These are phyloP conservation scores for Lycophotia porphyrea DNA, from an alignment of 2,888 invertebrate genomes.

Conservation along the genomic window DNA sequence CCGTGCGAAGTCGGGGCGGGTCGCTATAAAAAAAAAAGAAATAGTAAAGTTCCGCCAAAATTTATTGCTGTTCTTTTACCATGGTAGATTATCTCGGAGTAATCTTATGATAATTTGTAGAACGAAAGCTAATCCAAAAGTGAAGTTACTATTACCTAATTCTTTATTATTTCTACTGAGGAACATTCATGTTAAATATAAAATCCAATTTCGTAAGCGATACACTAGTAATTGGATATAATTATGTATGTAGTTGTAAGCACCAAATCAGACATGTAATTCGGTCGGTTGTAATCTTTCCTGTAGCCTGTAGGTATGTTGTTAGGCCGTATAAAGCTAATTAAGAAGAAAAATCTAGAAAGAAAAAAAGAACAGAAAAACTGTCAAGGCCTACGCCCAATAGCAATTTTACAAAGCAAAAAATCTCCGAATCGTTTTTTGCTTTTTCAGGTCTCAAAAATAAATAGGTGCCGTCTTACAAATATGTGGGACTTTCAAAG, in stretches of 20 bases:
- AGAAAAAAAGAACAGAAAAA: neutral
- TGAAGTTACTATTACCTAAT: neutral
- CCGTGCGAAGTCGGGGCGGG: too few relatives aligned
- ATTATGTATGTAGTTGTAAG: too few relatives aligned
- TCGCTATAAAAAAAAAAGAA: too few relatives aligned
- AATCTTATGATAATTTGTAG: too few relatives aligned
- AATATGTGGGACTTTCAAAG: neutral
- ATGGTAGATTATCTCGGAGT: neutral
- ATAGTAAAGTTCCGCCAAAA: neutral
- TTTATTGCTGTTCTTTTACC: neutral
- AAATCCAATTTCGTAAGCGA: neutral
- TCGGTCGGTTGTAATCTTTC: conserved; percentile 4
- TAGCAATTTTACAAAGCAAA: neutral
- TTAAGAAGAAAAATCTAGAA: neutral
- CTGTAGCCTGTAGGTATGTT: neutral
- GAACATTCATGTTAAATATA: neutral
- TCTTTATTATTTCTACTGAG: neutral
- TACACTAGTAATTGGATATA: conserved; percentile 19
- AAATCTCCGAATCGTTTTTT: too few relatives aligned
- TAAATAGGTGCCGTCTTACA: neutral
- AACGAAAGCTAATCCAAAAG: neutral
- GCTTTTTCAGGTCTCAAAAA: neutral
- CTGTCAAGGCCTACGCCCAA: neutral
- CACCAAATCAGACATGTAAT: conserved; percentile 26
- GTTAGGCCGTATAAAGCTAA: neutral